phyloP scores from a whole-genome alignment of 2,797 vertebrate genomes.

The Hybognathus amarus region DNA sequence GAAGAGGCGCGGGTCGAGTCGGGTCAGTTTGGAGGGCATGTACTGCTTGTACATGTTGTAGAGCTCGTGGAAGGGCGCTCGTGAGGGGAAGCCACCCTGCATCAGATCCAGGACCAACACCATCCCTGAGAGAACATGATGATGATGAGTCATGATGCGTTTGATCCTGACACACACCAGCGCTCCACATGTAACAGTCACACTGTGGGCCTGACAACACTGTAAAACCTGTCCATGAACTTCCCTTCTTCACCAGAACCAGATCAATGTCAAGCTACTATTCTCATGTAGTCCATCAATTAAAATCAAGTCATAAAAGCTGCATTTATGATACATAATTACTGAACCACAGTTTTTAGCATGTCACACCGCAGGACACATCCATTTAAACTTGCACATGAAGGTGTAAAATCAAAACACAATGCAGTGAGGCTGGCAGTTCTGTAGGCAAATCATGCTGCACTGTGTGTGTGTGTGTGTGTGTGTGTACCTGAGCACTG shows the following conservation, averaged over 20 bases:
- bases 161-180: background rate
- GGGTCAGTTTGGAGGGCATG: constrained; percentile 90
- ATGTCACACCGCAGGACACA: too few relatives aligned
- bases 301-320: background rate
- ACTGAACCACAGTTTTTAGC: too few relatives aligned
- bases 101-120: constrained; percentile 97
- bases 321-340: too few relatives aligned
- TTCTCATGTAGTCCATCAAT: background rate
- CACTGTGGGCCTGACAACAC: background rate
- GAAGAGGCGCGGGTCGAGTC: constrained; percentile 94
- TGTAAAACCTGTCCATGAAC: background rate
- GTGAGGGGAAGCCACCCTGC: constrained; percentile 98
- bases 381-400: background rate
- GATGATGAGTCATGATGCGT: background rate
- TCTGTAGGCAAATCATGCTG: background rate
- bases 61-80: constrained; percentile 95
- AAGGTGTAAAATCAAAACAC: too few relatives aligned
- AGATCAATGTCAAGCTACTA: background rate
- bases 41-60: constrained; percentile 99
- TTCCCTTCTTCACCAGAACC: background rate
- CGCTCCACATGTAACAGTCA: background rate
- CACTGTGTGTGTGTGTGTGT: background rate
- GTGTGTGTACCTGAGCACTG: constrained; percentile 89
- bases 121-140: constrained; percentile 81
- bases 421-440: too few relatives aligned